Evolutionary conservation across 2,888 invertebrate species (phyloP), one percentile per base, ranked within the genome.

Genomic region (Peribatodes rhomboidaria): DNA sequence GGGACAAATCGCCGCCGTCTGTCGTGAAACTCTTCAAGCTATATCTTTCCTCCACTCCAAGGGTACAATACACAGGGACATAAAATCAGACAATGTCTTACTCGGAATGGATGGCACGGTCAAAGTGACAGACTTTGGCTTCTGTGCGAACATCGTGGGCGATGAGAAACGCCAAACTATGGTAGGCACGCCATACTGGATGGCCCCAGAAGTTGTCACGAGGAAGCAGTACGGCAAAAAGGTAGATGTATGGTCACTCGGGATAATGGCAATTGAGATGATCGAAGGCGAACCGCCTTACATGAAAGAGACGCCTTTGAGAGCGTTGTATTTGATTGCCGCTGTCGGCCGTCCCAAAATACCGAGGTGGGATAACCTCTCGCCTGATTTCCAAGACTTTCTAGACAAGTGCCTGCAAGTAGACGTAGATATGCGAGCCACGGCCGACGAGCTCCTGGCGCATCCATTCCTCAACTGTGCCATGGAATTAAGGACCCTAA

Each of bases 131-230:
- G 99, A 99, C 89, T 99, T 99, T 89, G 99, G 99, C 9, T 99
- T 99, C 90, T 99, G 99, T 90, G 99, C 99, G 2, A 99, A 99
- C 84, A 97, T 99, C 59, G 96, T 97, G 44, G 98, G 97, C 0
- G 98, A 98, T 75, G 97, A 98, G 80, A 99, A 99, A 85, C 93
- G 98, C n/a, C 97, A 98, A 83, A 99, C 99, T 0, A 98, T 99
- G 98, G 98, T 98, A 0, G 98, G 99, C n/a, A 99, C 99, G 0
- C 98, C 98, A 0, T 99, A 98, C 81, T 98, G 98, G 99, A 99
- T 99, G 99, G 98, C 99, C 0, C 99, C 99, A 0, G 98, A 98
- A 87, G 97, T 98, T 0, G 98, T 98, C 0, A 98, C 97, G 0
- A 94, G 98, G 69, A 98, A 98, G 81, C 97, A 98, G 76, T 99